Base-by-base conservation (phyloP, 2,797 vertebrate genomes). In the Oreochromis mossambicus region DNA sequence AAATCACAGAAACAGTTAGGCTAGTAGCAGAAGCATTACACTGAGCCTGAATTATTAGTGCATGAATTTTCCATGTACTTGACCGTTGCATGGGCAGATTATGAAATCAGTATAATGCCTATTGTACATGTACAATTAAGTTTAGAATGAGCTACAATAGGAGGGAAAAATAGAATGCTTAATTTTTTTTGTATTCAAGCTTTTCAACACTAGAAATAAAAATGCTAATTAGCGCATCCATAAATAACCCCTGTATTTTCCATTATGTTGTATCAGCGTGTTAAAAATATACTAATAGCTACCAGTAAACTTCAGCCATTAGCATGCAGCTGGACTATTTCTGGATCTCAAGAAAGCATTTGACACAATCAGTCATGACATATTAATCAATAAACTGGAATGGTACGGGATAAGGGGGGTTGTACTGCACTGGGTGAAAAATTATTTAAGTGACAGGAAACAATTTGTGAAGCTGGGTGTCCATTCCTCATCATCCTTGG, bases 181-280 rank as follows among this genome's bases (percentile, higher is more conserved):
- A 86, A 94, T 94, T 93, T 93, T 89, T 76, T 90, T 88, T 75
- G 46, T 75, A 13, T 50, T 75, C 87, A 88, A 90, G 85, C 82
- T 88, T 92, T 89, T 87, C 85, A 82, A 34, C 58, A 61, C 66
- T 77, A 77, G 4, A 21, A 81, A 77, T 61, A 81, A 88, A 85
- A 89, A 84, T 61, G 68, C 79, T 92, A 89, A 94, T 92, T 88
- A 89, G 66, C 34, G 3, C 36, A 8, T 83, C 83, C 78, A 79
- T 90, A 86, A 91, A 92, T 87, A 87, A 92, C 52, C 26, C 58
- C 43, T 32, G 10, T 13, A 26, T 87, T 88, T 86, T 83, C 54
- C 12, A 88, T 87, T 81, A 87, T 81, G 81, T 78, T 82, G 76
- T 32, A 88, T 89, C 79, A 87, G 73, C 80, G 85, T 68, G 82